A percentile compares a stretch with the other conserved stretches of the same genome.
Evolutionary conservation across 2,113 vertebrate genomes (phyloP).

Genomic region (Diadophis punctatus): DNA sequence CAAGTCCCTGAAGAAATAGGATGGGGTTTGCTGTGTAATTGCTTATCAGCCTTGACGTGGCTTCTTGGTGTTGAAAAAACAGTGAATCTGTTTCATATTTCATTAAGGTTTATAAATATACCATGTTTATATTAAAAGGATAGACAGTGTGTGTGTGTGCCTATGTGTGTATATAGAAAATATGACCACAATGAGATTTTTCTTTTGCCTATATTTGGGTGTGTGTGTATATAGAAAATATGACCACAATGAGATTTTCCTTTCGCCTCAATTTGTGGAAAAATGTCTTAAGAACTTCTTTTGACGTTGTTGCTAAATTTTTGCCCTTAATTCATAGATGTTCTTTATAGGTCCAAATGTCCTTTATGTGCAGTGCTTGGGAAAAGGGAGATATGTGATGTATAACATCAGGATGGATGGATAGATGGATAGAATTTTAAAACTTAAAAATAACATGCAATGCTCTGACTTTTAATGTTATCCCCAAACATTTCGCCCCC

Average conservation of each 20-base stretch:
- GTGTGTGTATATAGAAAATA: conserved; percentile 68
- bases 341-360: conserved; percentile 53
- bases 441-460: background rate
- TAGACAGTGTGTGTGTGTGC: conserved; percentile 59
- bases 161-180: conserved; percentile 58
- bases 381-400: background rate
- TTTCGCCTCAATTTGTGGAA: conserved; percentile 41
- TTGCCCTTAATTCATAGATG: conserved; percentile 56
- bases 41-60: conserved; percentile 71
- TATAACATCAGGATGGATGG: background rate
- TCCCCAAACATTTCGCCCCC: background rate
- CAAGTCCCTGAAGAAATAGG: conserved; percentile 70
- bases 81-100: conserved; percentile 73
- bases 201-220: conserved; percentile 31
- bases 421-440: background rate
- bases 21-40: conserved; percentile 69
- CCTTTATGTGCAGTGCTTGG: conserved; percentile 61
- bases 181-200: conserved; percentile 68
- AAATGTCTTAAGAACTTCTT: conserved; percentile 52
- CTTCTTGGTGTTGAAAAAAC: conserved; percentile 68
- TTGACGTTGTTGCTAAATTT: conserved; percentile 61
- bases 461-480: background rate
- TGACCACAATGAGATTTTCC: conserved; percentile 64
- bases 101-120: conserved; percentile 72
- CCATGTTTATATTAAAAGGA: conserved; percentile 74